A percentile compares a stretch with the other conserved stretches of the same genome.
Evolutionary conservation across 2,797 vertebrate genomes (phyloP).

Genomic region (Tokudaia muenninki): DNA sequence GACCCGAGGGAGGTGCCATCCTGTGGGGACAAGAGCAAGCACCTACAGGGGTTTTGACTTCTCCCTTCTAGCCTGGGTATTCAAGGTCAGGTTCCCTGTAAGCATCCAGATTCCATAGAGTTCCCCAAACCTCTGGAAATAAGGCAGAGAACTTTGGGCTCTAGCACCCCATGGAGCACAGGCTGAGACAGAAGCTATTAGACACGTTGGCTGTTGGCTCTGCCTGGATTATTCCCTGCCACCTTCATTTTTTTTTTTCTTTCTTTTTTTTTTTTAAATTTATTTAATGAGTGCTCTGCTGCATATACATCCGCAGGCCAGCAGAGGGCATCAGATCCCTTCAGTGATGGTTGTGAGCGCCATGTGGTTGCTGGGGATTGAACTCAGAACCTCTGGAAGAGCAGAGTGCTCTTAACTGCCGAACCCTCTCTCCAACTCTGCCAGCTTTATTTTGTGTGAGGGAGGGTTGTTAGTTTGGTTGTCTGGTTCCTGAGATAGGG

Average conservation of each 20-base stretch:
- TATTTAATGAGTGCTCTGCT: not conserved
- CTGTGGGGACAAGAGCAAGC: not conserved
- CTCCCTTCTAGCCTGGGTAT: not conserved
- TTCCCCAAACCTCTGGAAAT: not conserved
- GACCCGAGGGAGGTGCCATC: not conserved
- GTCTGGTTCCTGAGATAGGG: not conserved
- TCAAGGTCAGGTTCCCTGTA: not conserved
- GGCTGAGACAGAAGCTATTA: accelerated
- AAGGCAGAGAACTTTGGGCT: not conserved
- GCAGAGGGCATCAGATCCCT: too few species aligned
- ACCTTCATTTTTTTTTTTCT: not conserved
- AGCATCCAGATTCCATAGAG: not conserved
- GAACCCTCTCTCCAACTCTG: not conserved
- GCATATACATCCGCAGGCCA: not conserved
- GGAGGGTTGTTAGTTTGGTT: not conserved
- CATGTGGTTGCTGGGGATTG: not conserved
- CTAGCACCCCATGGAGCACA: not conserved
- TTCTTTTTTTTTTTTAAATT: not conserved
- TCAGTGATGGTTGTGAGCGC: not conserved
- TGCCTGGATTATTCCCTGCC: not conserved
- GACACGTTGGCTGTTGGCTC: not conserved
- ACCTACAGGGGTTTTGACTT: not conserved
- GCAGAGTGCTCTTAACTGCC: not conserved
- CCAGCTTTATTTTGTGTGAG: not conserved
- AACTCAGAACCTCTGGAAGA: not conserved